Conservation (phyloP, 2,797 vertebrate species). For the Echeneis naucrates region DNA sequence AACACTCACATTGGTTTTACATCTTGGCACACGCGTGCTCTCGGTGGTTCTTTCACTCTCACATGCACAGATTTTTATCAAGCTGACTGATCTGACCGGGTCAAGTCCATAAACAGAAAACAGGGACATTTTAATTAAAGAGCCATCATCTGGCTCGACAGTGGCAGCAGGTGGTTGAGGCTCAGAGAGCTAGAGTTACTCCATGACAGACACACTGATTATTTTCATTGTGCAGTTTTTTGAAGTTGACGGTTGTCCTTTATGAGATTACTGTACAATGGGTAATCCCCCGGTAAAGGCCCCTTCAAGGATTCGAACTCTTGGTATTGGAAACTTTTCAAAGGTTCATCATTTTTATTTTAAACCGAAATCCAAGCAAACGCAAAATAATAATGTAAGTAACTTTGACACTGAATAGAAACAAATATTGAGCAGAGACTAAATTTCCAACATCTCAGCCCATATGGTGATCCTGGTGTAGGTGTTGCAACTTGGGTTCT, state of each 20-base stretch:
- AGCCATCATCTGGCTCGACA: slow-evolving; percentile 27
- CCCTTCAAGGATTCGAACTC: neutral
- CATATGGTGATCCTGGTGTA: slow-evolving; percentile 52
- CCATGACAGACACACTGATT: slow-evolving; percentile 14
- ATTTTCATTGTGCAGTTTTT: slow-evolving; percentile 6
- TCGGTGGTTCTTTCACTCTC: neutral
- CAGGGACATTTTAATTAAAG: slow-evolving; percentile 50
- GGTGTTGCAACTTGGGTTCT: slow-evolving; percentile 16
- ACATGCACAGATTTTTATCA: neutral
- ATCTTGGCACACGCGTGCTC: neutral
- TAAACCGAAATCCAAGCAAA: slow-evolving; percentile 6
- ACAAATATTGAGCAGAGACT: too few relatives aligned
- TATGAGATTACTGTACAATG: neutral
- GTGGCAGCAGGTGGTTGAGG: slow-evolving; percentile 37
- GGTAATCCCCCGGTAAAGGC: neutral
- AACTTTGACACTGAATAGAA: too few relatives aligned
- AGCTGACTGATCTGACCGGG: slow-evolving; percentile 20
- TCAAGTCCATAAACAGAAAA: slow-evolving; percentile 25
- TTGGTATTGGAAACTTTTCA: neutral
- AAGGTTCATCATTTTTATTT: neutral
- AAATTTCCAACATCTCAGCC: slow-evolving; percentile 10
- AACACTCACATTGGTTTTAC: neutral
- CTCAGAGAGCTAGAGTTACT: slow-evolving; percentile 26
- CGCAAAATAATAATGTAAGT: slow-evolving; percentile 2
- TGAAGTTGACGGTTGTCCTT: slow-evolving; percentile 19